Conservation (phyloP, 2,888 invertebrate genomes). For the Alentia gelatinosa region DNA sequence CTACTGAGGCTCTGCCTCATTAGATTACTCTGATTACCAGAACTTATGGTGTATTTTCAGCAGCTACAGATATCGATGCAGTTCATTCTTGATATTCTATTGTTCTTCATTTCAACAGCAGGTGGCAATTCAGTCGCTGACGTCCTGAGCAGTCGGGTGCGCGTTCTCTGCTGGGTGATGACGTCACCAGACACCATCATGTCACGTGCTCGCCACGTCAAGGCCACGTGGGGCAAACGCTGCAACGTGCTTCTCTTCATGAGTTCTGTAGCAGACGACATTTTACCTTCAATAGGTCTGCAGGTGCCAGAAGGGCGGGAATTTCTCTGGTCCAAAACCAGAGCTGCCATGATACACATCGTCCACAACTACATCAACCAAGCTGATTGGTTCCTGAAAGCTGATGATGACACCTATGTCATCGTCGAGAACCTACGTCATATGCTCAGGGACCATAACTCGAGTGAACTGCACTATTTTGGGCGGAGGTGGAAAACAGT, state of each 20-base stretch:
- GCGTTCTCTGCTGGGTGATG: slow-evolving; percentile 98
- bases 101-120: not conserved
- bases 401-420: slow-evolving; percentile 98
- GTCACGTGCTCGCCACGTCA: slow-evolving; percentile 93
- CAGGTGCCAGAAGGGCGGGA: slow-evolving; percentile 94
- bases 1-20: too few relatives aligned
- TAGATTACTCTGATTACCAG: too few relatives aligned
- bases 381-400: slow-evolving; percentile 98
- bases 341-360: slow-evolving; percentile 93
- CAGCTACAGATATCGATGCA: too few relatives aligned
- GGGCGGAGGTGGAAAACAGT: slow-evolving; percentile 76
- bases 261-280: slow-evolving; percentile 84
- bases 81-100: not conserved
- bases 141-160: slow-evolving; percentile 87
- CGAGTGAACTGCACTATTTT: slow-evolving; percentile 90
- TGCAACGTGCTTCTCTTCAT: slow-evolving; percentile 83
- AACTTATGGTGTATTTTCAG: too few relatives aligned
- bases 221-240: slow-evolving; percentile 96
- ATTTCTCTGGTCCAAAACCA: slow-evolving; percentile 97
- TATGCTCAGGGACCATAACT: slow-evolving; percentile 88
- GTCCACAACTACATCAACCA: slow-evolving; percentile 90
- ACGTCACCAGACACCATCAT: slow-evolving; percentile 94
- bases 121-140: slow-evolving; percentile 65
- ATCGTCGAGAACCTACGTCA: slow-evolving; percentile 97
- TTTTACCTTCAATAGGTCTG: slow-evolving; percentile 88